Evolutionary conservation across 2,797 vertebrate genomes (phyloP).

Genomic region (Cyclopterus lumpus): DNA sequence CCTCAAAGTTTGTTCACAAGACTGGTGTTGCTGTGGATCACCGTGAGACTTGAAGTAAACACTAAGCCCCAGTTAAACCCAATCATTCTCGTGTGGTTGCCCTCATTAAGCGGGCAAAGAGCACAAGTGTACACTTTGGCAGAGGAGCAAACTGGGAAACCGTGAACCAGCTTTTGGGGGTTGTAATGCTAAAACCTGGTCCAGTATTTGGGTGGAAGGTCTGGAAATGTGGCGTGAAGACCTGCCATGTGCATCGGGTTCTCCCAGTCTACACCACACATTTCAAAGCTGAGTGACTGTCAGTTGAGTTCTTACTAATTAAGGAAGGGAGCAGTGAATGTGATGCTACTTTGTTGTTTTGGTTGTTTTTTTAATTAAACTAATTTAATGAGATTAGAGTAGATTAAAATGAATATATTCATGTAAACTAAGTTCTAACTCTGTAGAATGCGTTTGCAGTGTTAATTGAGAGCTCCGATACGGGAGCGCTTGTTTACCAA

Average conservation of each 20-base stretch:
- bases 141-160: slow-evolving; percentile 6
- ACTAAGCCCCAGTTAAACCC: not conserved
- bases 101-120: slow-evolving; percentile 1
- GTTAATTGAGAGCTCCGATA: not conserved
- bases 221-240: slow-evolving; percentile 7
- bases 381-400: slow-evolving; percentile 40
- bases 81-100: not conserved
- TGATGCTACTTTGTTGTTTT: slow-evolving; percentile 33
- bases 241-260: not conserved
- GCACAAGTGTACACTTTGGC: not conserved
- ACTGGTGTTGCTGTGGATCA: not conserved
- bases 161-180: not conserved
- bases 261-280: not conserved
- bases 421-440: slow-evolving; percentile 32
- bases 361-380: slow-evolving; percentile 26
- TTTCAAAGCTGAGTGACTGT: slow-evolving; percentile 18
- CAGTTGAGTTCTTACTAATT: slow-evolving; percentile 14
- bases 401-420: slow-evolving; percentile 25
- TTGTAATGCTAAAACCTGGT: not conserved
- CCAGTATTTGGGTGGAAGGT: not conserved
- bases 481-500: not conserved
- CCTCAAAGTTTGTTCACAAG: slow-evolving; percentile 21
- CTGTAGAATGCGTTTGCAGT: not conserved
- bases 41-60: not conserved
- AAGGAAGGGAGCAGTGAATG: slow-evolving; percentile 36